These are phyloP conservation scores for Beroe ovata DNA, from an alignment of 37 sponge, comb jelly and placozoan species.

Conservation along the genomic window DNA sequence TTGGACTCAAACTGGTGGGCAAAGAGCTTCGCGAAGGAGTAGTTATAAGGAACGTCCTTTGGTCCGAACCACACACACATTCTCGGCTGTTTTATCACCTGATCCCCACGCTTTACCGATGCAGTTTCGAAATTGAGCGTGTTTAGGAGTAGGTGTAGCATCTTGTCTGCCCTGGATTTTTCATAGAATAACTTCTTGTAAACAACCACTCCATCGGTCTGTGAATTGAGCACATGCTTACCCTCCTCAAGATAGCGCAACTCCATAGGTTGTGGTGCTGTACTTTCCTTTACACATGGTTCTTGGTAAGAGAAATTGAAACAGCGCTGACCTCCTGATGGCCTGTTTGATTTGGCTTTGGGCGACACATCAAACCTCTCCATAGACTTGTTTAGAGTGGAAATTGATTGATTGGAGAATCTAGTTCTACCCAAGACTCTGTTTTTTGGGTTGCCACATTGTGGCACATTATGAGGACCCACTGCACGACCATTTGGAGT, in stretches of 20 bases:
- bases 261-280: background rate
- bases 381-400: background rate
- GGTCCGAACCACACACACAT: conserved; percentile 45
- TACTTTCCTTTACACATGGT: background rate
- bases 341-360: background rate
- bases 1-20: conserved; percentile 20
- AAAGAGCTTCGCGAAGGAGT: conserved; percentile 1
- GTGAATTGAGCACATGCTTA: background rate
- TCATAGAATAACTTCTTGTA: background rate
- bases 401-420: background rate
- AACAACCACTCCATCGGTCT: background rate
- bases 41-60: conserved; percentile 12
- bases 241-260: background rate
- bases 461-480: background rate
- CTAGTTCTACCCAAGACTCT: background rate
- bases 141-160: conserved; percentile 1
- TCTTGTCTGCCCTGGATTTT: conserved; percentile 3
- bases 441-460: conserved; percentile 12
- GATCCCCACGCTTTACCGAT: background rate
- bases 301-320: conserved; percentile 56
- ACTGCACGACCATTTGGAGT: background rate
- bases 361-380: too few species aligned
- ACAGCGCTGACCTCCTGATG: conserved; percentile 30
- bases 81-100: background rate
- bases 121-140: conserved; percentile 8